Conservation (phyloP, 2,113 vertebrate genomes). For the Mirza zaza region DNA sequence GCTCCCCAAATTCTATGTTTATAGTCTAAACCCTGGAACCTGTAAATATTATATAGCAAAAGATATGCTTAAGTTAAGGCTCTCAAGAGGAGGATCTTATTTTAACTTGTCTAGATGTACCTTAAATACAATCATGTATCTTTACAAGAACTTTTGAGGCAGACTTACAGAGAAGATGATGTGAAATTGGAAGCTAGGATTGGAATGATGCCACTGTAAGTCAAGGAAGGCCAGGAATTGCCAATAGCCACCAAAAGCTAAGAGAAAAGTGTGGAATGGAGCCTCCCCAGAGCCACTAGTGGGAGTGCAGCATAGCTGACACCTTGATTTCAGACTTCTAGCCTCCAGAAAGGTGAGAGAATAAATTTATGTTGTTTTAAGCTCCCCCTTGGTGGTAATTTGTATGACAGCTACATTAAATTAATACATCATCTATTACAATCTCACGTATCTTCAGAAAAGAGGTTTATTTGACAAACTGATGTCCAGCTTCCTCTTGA, state of each 20-base stretch:
- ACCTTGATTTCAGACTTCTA: not conserved
- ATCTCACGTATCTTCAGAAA: not conserved
- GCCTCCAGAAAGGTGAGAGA: not conserved
- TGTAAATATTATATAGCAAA: not conserved
- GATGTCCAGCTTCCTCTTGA: not conserved
- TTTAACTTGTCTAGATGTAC: not conserved
- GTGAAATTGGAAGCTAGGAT: not conserved
- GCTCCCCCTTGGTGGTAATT: not conserved
- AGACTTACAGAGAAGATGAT: not conserved
- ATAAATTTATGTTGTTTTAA: not conserved
- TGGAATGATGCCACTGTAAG: not conserved
- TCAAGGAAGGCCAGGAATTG: not conserved
- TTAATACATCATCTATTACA: not conserved
- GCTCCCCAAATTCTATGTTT: not conserved
- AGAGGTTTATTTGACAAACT: not conserved
- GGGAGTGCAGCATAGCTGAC: not conserved
- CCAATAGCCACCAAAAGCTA: not conserved
- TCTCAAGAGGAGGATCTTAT: not conserved
- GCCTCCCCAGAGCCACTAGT: not conserved
- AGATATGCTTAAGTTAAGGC: not conserved
- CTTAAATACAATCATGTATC: not conserved
- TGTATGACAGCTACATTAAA: not conserved
- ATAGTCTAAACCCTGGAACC: not conserved
- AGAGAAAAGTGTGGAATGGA: not conserved
- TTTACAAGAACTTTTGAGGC: not conserved